A percentile compares a stretch with the other conserved stretches of the same genome.
Conservation (phyloP, 1,140 invertebrate genomes). For the Procambarus virginalis region DNA sequence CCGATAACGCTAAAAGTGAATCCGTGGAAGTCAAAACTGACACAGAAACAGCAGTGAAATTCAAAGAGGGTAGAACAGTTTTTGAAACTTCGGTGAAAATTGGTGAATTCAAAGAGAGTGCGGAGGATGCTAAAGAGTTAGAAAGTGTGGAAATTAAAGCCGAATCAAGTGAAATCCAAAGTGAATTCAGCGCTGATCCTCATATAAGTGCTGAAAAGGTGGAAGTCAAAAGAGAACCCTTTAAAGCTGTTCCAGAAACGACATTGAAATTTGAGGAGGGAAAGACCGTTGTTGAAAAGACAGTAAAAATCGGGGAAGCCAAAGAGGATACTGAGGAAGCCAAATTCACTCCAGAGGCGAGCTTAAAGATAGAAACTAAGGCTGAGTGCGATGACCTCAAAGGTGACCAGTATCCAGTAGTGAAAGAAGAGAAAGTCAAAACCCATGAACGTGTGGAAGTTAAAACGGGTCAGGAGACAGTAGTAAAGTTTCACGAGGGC, state of each 20-base stretch:
- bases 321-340: background rate
- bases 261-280: constrained; percentile 33
- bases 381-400: background rate
- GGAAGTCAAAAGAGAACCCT: background rate
- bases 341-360: background rate
- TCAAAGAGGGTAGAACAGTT: background rate
- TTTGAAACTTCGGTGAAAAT: background rate
- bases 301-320: constrained; percentile 17
- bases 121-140: background rate
- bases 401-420: no score
- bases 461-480: background rate
- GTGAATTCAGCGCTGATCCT: background rate
- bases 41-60: background rate
- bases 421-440: background rate
- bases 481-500: constrained; percentile 30
- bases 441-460: background rate
- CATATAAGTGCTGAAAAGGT: background rate
- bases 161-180: background rate
- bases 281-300: constrained; percentile 24
- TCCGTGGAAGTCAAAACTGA: no score
- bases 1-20: no score
- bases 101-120: background rate
- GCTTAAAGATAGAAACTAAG: background rate
- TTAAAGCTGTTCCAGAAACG: constrained; percentile 11
- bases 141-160: background rate